Evolutionary conservation across 2,888 invertebrate genomes (phyloP).

Genomic region (Ophion obscuratus): DNA sequence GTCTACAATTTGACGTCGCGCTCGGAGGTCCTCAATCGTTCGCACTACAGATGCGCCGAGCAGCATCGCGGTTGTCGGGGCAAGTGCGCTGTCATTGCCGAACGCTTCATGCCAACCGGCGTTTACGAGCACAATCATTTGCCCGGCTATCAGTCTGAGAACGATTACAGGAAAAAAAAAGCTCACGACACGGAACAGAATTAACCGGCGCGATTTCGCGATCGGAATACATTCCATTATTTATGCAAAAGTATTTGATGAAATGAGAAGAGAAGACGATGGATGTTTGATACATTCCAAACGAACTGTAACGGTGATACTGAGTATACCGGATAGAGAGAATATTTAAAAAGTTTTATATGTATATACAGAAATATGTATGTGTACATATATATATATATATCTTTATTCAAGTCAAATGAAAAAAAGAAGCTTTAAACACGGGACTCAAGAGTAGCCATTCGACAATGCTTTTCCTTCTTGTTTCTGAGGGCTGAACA

Average conservation of each 20-base stretch:
- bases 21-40: constrained; percentile 76
- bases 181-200: constrained; percentile 70
- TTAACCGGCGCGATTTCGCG: constrained; percentile 19
- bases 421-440: constrained; percentile 27
- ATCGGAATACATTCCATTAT: constrained; percentile 33
- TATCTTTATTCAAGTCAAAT: constrained; percentile 44
- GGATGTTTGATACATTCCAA: constrained; percentile 59
- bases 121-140: constrained; percentile 78
- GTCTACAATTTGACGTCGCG: constrained; percentile 79
- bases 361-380: constrained; percentile 27
- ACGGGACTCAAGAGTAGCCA: constrained; percentile 21
- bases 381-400: constrained; percentile 15
- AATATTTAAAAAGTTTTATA: constrained; percentile 44
- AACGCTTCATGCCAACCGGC: constrained; percentile 78
- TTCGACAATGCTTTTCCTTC: constrained; percentile 3
- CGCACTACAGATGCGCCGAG: constrained; percentile 78
- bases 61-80: constrained; percentile 79
- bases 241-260: constrained; percentile 44
- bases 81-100: constrained; percentile 78
- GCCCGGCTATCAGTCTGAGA: constrained; percentile 77
- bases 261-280: constrained; percentile 20
- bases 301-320: constrained; percentile 50
- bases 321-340: constrained; percentile 40
- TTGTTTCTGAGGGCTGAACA: background rate
- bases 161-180: constrained; percentile 77